Evolutionary conservation across 2,888 invertebrate genomes (phyloP), one percentile per base, ranked within the genome.

Genomic region (Alviniconcha strummeri): DNA sequence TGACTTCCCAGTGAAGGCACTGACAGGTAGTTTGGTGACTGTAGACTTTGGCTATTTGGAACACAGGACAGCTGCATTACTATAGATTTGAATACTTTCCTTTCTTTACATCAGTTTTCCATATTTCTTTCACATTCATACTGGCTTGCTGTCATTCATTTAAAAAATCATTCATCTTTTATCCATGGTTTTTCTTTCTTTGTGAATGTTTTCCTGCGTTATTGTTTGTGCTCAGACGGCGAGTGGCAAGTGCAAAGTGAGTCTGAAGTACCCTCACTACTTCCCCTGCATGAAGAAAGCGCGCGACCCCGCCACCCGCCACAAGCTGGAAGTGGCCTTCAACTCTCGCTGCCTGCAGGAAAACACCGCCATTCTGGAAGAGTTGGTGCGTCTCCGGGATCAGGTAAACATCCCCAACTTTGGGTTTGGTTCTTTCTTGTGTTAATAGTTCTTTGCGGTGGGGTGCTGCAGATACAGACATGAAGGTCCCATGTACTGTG

Each of bases 181-280:
- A 17, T 8, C 7, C 19, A 13, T 52, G 64, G 36, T 80, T 36
- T 67, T 80, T n/a, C 19, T 80, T 80, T 9, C n/a, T 80, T 19
- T 80, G 56, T 19, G 11, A 36, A 8, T 4, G 11, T 54, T 55
- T 1, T 71, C 17, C 7, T n/a, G 55, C n/a, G 4, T 11, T 82
- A 67, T 83, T 80, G n/a, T 71, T 52, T 82, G 36, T 17, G 5
- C 74, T 54, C 85, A 94, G 93, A 87, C 91, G n/a, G 93, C 93
- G 8, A 90, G 88, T 74, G 94, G 93, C 9, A 93, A 93, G 83
- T 89, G 89, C 82, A 93, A 94, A 86, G 93, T 94, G 11, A 92
- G 94, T n/a, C 87, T 95, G 84, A 94, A 95, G 86, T 95, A 95
- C 87, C 94, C 94, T 1, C 94, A 95, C 87, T 94, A 94, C 86